Evolutionary conservation across 2,797 vertebrate genomes (phyloP).

Genomic region (Danio jaintianensis): DNA sequence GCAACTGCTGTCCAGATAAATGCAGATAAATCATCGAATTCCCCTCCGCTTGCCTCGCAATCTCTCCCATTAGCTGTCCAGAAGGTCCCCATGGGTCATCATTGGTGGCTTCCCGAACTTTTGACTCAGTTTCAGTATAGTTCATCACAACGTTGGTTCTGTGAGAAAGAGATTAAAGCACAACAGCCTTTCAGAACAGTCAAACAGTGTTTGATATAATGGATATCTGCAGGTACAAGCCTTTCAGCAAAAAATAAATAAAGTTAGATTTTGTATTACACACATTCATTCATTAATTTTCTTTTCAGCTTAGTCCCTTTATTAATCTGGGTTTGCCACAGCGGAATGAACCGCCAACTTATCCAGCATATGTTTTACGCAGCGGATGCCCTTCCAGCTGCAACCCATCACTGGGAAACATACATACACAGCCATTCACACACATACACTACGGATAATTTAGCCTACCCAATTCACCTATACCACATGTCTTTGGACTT

Average conservation of each 20-base stretch:
- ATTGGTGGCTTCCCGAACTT: conserved; percentile 99
- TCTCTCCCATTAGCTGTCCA: conserved; percentile 97
- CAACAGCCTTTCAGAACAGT: background rate
- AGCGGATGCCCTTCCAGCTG: no score
- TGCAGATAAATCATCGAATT: background rate
- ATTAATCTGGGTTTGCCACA: no score
- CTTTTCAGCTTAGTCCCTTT: no score
- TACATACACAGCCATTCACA: no score
- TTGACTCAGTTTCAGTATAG: conserved; percentile 98
- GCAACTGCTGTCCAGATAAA: background rate
- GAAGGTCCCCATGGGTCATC: conserved; percentile 99
- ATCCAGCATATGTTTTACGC: no score
- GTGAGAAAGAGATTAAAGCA: conserved; percentile 59
- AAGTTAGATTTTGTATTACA: background rate
- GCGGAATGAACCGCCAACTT: no score
- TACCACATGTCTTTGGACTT: no score
- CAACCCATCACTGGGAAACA: no score
- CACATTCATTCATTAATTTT: no score
- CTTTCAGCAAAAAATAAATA: background rate
- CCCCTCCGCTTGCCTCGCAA: conserved; percentile 88
- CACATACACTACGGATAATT: no score
- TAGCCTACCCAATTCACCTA: no score
- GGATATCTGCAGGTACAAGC: background rate
- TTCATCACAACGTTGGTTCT: conserved; percentile 99
- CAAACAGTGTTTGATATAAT: background rate